Evolutionary conservation across 1,140 invertebrate genomes (phyloP).

Genomic region (Drosophila orosa): DNA sequence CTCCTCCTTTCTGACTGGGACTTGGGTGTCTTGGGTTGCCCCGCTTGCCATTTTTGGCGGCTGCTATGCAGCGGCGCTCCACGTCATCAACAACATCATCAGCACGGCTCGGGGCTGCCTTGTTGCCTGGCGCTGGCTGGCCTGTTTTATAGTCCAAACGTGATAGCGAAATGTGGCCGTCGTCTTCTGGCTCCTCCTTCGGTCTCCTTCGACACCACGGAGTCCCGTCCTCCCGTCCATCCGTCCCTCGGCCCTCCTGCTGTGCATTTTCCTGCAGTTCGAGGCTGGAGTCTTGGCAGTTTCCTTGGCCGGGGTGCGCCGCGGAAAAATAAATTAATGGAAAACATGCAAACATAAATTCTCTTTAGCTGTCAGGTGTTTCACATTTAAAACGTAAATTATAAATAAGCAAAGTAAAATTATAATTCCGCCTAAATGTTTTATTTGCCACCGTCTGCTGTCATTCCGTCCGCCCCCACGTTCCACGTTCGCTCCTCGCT

Average conservation of each 20-base stretch:
- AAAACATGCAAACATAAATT: conserved; percentile 83
- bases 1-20: conserved; percentile 31
- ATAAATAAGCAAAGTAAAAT: conserved; percentile 82
- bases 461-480: conserved; percentile 39
- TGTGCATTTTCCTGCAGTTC: conserved; percentile 76
- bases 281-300: conserved; percentile 41
- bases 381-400: conserved; percentile 83
- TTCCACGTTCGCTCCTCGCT: neutral
- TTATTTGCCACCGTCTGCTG: conserved; percentile 74
- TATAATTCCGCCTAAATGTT: conserved; percentile 81
- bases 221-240: conserved; percentile 7
- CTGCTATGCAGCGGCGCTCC: conserved; percentile 63
- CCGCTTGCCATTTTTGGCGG: conserved; percentile 64
- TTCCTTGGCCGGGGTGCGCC: conserved; percentile 37
- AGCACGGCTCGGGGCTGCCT: conserved; percentile 36
- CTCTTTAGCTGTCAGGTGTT: conserved; percentile 81
- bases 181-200: conserved; percentile 40
- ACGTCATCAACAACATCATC: conserved; percentile 82
- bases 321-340: conserved; percentile 82
- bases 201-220: conserved; percentile 10
- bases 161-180: conserved; percentile 74
- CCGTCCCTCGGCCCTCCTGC: conserved; percentile 50
- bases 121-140: conserved; percentile 29
- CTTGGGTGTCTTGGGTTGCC: conserved; percentile 42
- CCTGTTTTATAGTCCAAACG: conserved; percentile 82